Base-by-base conservation (phyloP, 2,888 invertebrate genomes). In the Cenopis cana region DNA sequence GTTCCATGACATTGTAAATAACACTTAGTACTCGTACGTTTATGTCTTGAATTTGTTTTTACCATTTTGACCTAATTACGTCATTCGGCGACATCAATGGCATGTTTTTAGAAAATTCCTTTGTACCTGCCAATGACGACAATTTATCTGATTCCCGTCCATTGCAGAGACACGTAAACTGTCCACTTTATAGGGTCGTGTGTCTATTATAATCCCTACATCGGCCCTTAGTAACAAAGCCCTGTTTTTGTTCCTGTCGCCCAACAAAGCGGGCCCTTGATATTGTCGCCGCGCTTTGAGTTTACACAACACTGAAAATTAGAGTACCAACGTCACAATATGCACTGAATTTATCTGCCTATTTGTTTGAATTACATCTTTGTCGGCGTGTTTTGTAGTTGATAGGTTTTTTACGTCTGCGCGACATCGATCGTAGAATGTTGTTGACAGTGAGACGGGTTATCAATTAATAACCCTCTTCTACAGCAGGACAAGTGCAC, bases 281-380 rank as follows among this genome's bases (percentile, higher is more conserved):
- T 83, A 82, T 88, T 88, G 89, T 91, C 89, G 87, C 86, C 84
- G 87, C 88, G 86, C 82, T 90, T 92, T 91, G 89, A 90, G 87
- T 92, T 93, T 90, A 90, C 91, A 93, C 91, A 87, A 90, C 88
- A 89, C 88, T 92, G 91, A 86, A 89, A 93, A 91, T 91, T 90
- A 82, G 88, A 93, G 93, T 90, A 84, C 89, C 84, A 76, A 75
- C 82, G 82, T 83, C 81, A 90, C 90, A 90, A 90, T 88, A 88
- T 87, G 86, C 82, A 85, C 85, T 82, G 87, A 81, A 86, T 87
- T 82, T 85, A 78, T 85, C 83, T n/a, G n/a, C n/a, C n/a, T 86
- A 82, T 86, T 85, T 84, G 82, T 89, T 78, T 77, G 77, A 79
- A 75, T 77, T 74, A 72, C 76, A 88, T 89, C 87, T 89, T 84